Percentiles rank a stretch among this genome's conserved stretches.
Conservation (phyloP, 30 jellyfish, hydroid and myxozoan species). For the Calvadosia cruxmelitensis region DNA sequence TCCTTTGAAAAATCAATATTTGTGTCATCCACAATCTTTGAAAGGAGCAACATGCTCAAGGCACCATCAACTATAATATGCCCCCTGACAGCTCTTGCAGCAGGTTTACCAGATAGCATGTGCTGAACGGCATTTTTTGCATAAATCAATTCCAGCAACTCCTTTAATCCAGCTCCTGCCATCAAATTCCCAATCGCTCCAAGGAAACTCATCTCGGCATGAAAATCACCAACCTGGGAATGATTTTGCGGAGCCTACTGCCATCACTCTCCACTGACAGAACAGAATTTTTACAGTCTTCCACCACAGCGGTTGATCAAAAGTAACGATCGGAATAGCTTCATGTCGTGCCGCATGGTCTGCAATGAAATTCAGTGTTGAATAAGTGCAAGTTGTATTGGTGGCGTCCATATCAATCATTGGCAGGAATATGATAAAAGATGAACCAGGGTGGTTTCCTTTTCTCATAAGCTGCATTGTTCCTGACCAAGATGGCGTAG, state of each 20-base stretch:
- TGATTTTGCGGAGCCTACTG: too few relatives aligned
- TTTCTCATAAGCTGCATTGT: conserved; percentile 18
- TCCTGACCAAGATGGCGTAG: conserved; percentile 34
- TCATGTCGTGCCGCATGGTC: conserved; percentile 22
- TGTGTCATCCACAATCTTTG: too few relatives aligned
- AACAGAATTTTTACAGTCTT: too few relatives aligned
- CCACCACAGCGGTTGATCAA: conserved; percentile 54
- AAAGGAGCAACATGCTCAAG: too few relatives aligned
- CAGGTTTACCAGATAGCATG: conserved; percentile 28
- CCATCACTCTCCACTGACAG: too few relatives aligned
- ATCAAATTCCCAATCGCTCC: conserved; percentile 20
- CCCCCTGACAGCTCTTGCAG: conserved; percentile 29
- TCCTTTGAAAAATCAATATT: too few relatives aligned
- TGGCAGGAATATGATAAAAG: conserved; percentile 22
- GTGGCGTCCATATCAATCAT: conserved; percentile 22
- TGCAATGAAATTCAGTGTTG: conserved; percentile 25
- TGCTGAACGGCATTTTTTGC: conserved; percentile 25
- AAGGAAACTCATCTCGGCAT: conserved; percentile 26
- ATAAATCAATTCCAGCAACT: conserved; percentile 17
- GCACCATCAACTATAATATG: conserved; percentile 27
- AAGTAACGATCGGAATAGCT: conserved; percentile 26
- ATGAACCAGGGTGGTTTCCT: conserved; percentile 27
- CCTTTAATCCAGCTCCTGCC: conserved; percentile 23
- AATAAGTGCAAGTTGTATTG: conserved; percentile 19
- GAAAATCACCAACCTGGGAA: conserved; percentile 23